phyloP scores from a whole-genome alignment of 2,113 vertebrate species.

The Holacanthus passer region DNA sequence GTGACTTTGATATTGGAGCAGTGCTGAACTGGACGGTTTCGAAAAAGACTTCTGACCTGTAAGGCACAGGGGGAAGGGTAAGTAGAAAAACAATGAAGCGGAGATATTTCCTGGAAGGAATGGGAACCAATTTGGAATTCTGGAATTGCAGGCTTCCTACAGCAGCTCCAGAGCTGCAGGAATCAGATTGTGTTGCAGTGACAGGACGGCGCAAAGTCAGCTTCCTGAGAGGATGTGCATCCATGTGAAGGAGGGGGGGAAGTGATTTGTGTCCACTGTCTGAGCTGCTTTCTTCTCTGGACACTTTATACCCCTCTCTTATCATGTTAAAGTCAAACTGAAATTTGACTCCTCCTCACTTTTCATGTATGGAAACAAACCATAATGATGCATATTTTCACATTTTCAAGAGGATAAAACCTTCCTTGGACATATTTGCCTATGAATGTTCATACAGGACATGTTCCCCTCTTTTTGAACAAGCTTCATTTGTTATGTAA shows the following conservation, averaged over 20 bases:
- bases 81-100: slow-evolving; percentile 50
- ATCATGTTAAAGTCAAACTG: not conserved
- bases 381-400: not conserved
- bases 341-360: too few relatives aligned
- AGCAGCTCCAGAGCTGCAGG: slow-evolving; percentile 37
- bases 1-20: slow-evolving; percentile 63
- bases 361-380: not conserved
- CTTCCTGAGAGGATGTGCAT: slow-evolving; percentile 66
- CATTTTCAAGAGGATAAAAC: not conserved
- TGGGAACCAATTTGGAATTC: slow-evolving; percentile 59
- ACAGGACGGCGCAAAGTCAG: slow-evolving; percentile 51
- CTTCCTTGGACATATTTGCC: not conserved
- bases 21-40: slow-evolving; percentile 34
- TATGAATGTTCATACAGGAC: too few relatives aligned
- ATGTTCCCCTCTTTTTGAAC: too few relatives aligned
- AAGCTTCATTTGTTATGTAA: too few relatives aligned
- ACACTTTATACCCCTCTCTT: not conserved
- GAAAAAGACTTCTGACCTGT: slow-evolving; percentile 52
- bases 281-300: not conserved
- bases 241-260: slow-evolving; percentile 39
- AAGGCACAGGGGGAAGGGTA: slow-evolving; percentile 29
- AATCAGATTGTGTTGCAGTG: slow-evolving; percentile 61
- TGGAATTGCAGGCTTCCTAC: slow-evolving; percentile 60
- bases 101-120: slow-evolving; percentile 57
- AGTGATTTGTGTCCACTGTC: slow-evolving; percentile 24